Conservation (phyloP, 2,888 invertebrate genomes). For the Sylvicola fuscatus region DNA sequence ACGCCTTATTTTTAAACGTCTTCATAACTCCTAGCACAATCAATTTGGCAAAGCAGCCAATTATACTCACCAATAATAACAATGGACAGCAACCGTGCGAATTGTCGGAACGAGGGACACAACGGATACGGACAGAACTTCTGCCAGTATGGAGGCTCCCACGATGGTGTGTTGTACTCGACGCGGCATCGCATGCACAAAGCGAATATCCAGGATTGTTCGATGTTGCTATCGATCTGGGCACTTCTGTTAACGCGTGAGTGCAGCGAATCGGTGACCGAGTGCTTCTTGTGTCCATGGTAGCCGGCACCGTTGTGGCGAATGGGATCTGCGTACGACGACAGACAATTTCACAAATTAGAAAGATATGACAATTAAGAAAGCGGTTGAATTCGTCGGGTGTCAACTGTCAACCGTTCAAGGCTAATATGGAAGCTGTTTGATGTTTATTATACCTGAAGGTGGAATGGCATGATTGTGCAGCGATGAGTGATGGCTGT, state of each 20-base stretch:
- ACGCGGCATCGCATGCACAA: constrained; percentile 62
- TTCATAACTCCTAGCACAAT: too few species aligned
- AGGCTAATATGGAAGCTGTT: too few species aligned
- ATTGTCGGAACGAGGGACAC: constrained; percentile 66
- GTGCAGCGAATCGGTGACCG: constrained; percentile 15
- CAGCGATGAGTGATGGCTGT: constrained; percentile 16
- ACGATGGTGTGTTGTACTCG: constrained; percentile 52
- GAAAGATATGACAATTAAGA: constrained; percentile 6
- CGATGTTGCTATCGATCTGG: constrained; percentile 14
- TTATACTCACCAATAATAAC: constrained; percentile 40
- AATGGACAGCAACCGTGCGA: constrained; percentile 54
- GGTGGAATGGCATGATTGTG: too few species aligned
- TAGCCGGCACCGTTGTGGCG: constrained; percentile 5
- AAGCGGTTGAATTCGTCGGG: constrained; percentile 2
- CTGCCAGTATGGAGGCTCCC: constrained; percentile 67
- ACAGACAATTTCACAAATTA: constrained; percentile 16
- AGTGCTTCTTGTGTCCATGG: constrained; percentile 2
- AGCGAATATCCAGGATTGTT: constrained; percentile 58
- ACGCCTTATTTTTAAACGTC: too few species aligned
- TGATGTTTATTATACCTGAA: too few species aligned
- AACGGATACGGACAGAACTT: constrained; percentile 65
- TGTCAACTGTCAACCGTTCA: too few species aligned
- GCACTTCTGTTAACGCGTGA: constrained; percentile 14
- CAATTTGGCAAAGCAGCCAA: too few species aligned
- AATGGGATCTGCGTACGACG: constrained; percentile 10